Evolutionary conservation across 2,797 vertebrate genomes (phyloP), one percentile per base, ranked within the genome.

Genomic region (Lutra lutra): DNA sequence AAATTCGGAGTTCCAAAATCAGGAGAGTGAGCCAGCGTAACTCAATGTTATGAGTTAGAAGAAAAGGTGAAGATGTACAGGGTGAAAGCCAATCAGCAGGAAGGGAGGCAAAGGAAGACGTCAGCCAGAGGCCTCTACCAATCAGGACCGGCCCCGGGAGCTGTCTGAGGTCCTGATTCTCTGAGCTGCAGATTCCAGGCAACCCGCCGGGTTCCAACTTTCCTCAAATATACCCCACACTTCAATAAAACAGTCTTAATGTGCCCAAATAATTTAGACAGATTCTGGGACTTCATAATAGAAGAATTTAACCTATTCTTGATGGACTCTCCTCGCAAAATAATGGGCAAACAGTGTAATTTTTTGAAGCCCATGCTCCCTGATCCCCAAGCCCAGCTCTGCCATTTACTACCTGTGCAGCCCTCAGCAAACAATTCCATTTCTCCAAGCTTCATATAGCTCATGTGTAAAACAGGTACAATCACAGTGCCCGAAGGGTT

Each of bases 161-260:
- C 91, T 97, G 46, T 78, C 79, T 56, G 3, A 21, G 64, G 32
- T 92, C 20, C 88, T 93, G 86, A 93, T 10, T 14, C 6, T 27
- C 40, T 6, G 54, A 89, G 38, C 0, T 2, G 32, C 54, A 51
- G 51, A 48, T 46, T 77, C 51, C 56, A 62, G 29, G 43, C n/a
- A 15, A 73, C 29, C 11, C 1, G 9, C 5, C 12, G 20, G 6
- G 18, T 91, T 35, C 43, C 0, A 1, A 29, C 51, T 25, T 64
- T 21, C 62, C 35, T 79, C 72, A 92, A 88, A 73, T 17, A 25
- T 4, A 89, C 25, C n/a, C 51, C 9, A 88, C 40, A 72, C 6
- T 66, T 40, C 77, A 86, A 20, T 10, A 88, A 54, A 40, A 35
- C 48, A 40, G n/a, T 23, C 73, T 40, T 66, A 56, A 48, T 17